phyloP scores from a whole-genome alignment of 2,888 invertebrate species.

The Polymixis flavicincta region DNA sequence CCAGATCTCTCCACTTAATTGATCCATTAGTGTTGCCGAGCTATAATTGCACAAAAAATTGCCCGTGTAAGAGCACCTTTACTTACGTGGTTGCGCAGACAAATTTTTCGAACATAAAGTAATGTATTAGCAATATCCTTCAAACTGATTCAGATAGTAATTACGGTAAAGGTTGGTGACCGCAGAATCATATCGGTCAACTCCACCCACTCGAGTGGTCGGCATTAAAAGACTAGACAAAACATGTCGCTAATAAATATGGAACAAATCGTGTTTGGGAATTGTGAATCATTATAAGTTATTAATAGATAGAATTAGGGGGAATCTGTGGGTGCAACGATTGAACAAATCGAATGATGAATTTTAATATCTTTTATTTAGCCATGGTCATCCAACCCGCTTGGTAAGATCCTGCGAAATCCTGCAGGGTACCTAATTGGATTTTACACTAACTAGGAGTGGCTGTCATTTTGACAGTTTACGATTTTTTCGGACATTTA shows the following conservation, averaged over 20 bases:
- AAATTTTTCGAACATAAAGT: too few species aligned
- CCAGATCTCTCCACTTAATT: too few species aligned
- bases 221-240: slow-evolving; percentile 19
- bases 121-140: too few species aligned
- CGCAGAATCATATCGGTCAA: slow-evolving; percentile 23
- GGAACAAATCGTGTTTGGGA: background rate
- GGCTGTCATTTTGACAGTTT: too few species aligned
- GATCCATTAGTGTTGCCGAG: too few species aligned
- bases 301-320: background rate
- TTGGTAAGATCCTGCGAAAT: background rate
- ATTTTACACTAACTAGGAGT: too few species aligned
- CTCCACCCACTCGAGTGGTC: slow-evolving; percentile 2
- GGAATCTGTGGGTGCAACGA: background rate
- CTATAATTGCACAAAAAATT: too few species aligned
- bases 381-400: background rate
- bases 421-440: too few species aligned
- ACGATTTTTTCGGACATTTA: too few species aligned
- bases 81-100: too few species aligned
- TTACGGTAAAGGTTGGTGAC: background rate
- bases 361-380: background rate
- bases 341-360: background rate
- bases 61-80: too few species aligned
- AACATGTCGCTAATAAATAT: slow-evolving; percentile 18
- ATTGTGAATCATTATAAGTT: background rate
- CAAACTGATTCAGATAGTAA: too few species aligned